These are phyloP conservation scores for Eospalax fontanierii DNA, from an alignment of 2,797 vertebrate species.

Conservation along the genomic window DNA sequence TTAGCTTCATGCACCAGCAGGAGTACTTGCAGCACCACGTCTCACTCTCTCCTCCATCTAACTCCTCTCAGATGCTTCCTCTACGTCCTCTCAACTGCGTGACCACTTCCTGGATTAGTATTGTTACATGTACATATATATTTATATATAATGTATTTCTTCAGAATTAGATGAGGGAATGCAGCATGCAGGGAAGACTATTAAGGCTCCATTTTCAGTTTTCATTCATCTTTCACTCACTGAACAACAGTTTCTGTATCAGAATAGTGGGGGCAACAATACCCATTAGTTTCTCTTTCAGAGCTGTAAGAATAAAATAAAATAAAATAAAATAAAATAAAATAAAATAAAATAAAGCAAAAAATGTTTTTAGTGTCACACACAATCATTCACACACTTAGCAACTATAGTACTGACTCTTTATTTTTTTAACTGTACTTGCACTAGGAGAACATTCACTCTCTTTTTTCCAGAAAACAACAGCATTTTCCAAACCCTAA, in stretches of 20 bases:
- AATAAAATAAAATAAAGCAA: slow-evolving; percentile 61
- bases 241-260: slow-evolving; percentile 7
- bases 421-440: slow-evolving; percentile 42
- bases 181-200: not conserved
- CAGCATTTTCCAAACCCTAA: slow-evolving; percentile 76
- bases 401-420: not conserved
- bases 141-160: not conserved
- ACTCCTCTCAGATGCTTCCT: too few relatives aligned
- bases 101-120: too few relatives aligned
- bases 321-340: slow-evolving; percentile 68
- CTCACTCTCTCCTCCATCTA: too few relatives aligned
- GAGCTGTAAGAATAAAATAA: slow-evolving; percentile 62
- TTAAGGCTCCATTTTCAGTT: not conserved
- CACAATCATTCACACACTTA: slow-evolving; percentile 70
- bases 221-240: slow-evolving; percentile 19
- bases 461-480: slow-evolving; percentile 67
- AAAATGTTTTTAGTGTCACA: slow-evolving; percentile 20
- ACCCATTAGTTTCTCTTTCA: slow-evolving; percentile 7
- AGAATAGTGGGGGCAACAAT: not conserved
- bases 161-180: not conserved
- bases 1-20: too few relatives aligned
- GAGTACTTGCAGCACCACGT: too few relatives aligned
- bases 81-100: too few relatives aligned
- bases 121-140: too few relatives aligned
- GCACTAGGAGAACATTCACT: slow-evolving; percentile 65